Evolutionary conservation across 2,888 invertebrate genomes (phyloP).

Genomic region (Caenorhabditis parvicauda): DNA sequence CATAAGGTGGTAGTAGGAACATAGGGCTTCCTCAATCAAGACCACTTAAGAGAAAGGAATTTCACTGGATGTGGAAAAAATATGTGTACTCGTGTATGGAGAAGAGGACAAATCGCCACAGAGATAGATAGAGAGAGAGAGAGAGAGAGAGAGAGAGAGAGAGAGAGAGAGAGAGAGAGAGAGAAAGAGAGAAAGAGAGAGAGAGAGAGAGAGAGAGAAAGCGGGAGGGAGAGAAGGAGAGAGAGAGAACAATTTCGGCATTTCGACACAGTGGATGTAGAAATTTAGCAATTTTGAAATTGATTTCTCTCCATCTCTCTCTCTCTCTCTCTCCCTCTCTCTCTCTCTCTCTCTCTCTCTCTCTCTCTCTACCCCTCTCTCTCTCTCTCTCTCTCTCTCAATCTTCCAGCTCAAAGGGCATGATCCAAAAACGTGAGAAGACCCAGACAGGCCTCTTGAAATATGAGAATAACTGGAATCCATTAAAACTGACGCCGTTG

Average conservation of each 20-base stretch:
- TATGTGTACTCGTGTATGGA: too few relatives aligned
- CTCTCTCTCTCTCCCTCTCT: conserved; percentile 14
- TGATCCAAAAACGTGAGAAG: too few relatives aligned
- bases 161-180: background rate
- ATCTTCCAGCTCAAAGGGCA: too few relatives aligned
- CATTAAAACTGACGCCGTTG: too few relatives aligned
- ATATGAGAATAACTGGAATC: too few relatives aligned
- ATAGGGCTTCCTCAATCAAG: too few relatives aligned
- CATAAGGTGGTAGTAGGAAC: too few relatives aligned
- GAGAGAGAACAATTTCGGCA: conserved; percentile 5
- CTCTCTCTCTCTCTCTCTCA: too few relatives aligned
- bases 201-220: conserved; percentile 5
- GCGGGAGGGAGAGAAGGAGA: conserved; percentile 11
- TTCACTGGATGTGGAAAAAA: too few relatives aligned
- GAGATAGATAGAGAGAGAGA: background rate
- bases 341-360: conserved; percentile 2
- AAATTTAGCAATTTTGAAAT: background rate
- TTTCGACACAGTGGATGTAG: background rate
- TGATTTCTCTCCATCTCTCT: background rate
- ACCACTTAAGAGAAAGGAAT: too few relatives aligned
- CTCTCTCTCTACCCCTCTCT: background rate
- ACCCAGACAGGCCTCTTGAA: too few relatives aligned
- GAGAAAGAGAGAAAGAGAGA: conserved; percentile 2
- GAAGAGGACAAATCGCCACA: background rate
- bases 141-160: background rate